Percentiles rank a stretch among this genome's conserved stretches.
Evolutionary conservation across 2,797 vertebrate genomes (phyloP).

Genomic region (Enoplosus armatus): DNA sequence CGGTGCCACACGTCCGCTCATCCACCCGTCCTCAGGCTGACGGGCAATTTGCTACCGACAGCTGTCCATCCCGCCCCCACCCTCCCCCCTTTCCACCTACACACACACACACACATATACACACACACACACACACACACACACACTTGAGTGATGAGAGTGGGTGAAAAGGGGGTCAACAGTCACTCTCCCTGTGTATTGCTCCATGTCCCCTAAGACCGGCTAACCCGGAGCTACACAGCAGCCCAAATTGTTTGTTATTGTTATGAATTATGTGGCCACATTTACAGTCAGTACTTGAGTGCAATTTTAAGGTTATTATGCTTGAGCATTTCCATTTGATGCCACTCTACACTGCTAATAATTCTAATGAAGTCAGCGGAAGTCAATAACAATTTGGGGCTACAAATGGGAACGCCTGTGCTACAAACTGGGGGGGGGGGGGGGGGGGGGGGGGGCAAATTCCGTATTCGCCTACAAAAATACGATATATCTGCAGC

Average conservation of each 20-base stretch:
- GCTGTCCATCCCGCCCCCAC: neutral
- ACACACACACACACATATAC: neutral
- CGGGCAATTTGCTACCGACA: slow-evolving; percentile 49
- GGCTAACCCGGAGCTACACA: neutral
- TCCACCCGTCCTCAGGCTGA: slow-evolving; percentile 46
- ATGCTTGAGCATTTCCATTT: neutral
- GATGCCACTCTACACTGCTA: neutral
- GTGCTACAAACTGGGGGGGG: too few species aligned
- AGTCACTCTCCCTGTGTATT: neutral
- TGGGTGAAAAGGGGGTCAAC: slow-evolving; percentile 2
- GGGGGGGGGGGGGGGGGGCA: too few species aligned
- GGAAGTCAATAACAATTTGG: too few species aligned
- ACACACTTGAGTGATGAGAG: slow-evolving; percentile 10
- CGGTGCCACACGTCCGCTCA: slow-evolving; percentile 51
- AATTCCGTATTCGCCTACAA: too few species aligned
- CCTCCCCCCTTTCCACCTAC: neutral
- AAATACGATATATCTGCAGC: too few species aligned
- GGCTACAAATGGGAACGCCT: too few species aligned
- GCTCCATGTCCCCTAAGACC: neutral
- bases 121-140: slow-evolving; percentile 2
- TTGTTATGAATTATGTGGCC: neutral
- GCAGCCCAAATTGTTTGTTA: too few species aligned
- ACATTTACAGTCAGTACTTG: neutral
- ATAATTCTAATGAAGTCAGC: too few species aligned
- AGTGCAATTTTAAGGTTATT: neutral